Evolutionary conservation across 2,888 invertebrate genomes (phyloP).

Genomic region (Leucophora obtusa): DNA sequence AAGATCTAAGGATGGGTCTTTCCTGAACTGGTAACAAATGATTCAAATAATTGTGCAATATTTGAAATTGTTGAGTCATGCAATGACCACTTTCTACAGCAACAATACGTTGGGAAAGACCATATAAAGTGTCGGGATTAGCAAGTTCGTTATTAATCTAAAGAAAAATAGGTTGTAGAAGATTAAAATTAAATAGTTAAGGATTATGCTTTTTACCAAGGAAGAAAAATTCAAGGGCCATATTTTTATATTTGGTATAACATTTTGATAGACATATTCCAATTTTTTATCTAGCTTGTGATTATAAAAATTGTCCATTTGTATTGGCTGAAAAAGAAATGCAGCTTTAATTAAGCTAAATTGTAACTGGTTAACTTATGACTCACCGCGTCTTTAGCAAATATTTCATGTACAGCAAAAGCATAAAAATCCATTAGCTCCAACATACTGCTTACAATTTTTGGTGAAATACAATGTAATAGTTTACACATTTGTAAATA

Average conservation of each 20-base stretch:
- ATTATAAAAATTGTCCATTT: conserved; percentile 82
- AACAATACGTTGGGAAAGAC: conserved; percentile 91
- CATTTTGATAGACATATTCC: conserved; percentile 87
- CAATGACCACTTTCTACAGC: conserved; percentile 96
- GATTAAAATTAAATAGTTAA: conserved; percentile 1
- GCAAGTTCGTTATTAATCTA: conserved; percentile 83
- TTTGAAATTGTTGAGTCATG: conserved; percentile 91
- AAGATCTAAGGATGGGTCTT: conserved; percentile 84
- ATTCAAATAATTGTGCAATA: conserved; percentile 90
- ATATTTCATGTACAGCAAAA: conserved; percentile 91
- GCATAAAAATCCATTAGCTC: conserved; percentile 96
- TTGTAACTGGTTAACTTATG: neutral
- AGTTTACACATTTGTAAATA: conserved; percentile 96
- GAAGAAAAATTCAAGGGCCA: conserved; percentile 78
- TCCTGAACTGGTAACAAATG: conserved; percentile 87
- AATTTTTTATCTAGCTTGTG: conserved; percentile 84
- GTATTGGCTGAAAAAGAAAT: conserved; percentile 69
- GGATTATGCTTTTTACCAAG: conserved; percentile 68
- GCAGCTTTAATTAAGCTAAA: neutral
- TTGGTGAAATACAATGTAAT: conserved; percentile 92
- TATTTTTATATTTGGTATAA: conserved; percentile 80
- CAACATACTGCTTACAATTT: conserved; percentile 93
- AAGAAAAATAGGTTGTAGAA: neutral
- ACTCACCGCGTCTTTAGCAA: conserved; percentile 85
- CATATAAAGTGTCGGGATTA: conserved; percentile 87